Evolutionary conservation across 2,113 vertebrate species (phyloP), one percentile per base, ranked within the genome.

Genomic region (Notarius lentiginosus): DNA sequence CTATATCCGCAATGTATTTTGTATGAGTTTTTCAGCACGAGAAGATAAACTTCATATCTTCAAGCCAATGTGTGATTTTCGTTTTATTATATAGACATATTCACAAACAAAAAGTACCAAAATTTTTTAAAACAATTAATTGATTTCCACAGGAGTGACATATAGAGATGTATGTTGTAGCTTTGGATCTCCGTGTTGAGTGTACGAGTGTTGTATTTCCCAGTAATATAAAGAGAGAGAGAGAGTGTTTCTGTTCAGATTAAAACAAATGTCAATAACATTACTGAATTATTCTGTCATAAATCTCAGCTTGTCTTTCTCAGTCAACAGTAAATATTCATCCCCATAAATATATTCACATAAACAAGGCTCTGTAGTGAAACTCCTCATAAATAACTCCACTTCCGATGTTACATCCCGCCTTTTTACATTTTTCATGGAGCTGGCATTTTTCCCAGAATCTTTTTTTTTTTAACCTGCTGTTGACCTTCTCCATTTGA

Each of bases 401-500:
- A 30, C 79, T 70, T 79, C 49, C 76, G 47, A 30, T 82, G 20
- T 79, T 22, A 58, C 68, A 53, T 87, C 24, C 49, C 17, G 76
- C 34, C 79, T 61, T 41, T 75, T 79, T 89, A 61, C 82, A 70
- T 58, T 79, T 83, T 80, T 79, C 86, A 83, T 83, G 34, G 58
- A 27, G 55, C 75, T 90, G 86, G 72, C 81, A 51, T 84, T 83
- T 66, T 86, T 84, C 55, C 81, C 56, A 61, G 80, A 82, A 60
- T 81, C 49, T 41, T 79, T 84, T 88, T 89, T 85, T 51, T 34
- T 61, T 77, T 84, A 51, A 86, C 86, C 85, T 77, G 55, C 51
- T 87, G 81, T 87, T 90, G 90, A 89, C 82, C 88, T 90, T 90
- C 86, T 85, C 15, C 30, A 73, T 87, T 88, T 89, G 86, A 87